Evolutionary conservation across 2,888 invertebrate species (phyloP), one percentile per base, ranked within the genome.

Genomic region (Cryptus armator): DNA sequence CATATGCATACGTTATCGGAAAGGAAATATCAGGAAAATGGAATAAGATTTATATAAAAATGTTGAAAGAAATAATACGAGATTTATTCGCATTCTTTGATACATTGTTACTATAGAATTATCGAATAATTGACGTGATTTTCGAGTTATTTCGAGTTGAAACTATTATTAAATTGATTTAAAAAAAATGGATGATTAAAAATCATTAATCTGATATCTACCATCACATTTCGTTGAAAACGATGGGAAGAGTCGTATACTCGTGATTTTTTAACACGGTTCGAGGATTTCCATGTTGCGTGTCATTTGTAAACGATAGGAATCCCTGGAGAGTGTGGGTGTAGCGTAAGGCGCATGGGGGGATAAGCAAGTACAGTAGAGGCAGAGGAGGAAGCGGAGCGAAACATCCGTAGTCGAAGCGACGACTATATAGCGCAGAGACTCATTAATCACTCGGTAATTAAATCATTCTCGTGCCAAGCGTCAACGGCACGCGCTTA

Each of bases 371-470:
- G 59, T 83, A 48, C 74, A 75, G 70, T 37, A 9, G 37, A 37
- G 37, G 37, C 37, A 81, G 72, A 67, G 66, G 10, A 68, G 67
- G 64, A 62, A 68, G 68, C 59, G 51, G 51, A 14, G 62, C 62
- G n/a, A 48, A n/a, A 12, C n/a, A 48, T 48, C n/a, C 48, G 48
- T 4, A 71, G 37, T 32, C 56, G n/a, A 82, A 64, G 68, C 71
- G 67, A 84, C 64, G 80, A 78, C 59, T 81, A 72, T 85, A 68
- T 70, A 80, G 76, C 83, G 80, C 85, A 32, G 87, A 85, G 86
- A 89, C 87, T 87, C 90, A 89, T 90, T 91, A 91, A 91, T 91
- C 90, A 90, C 86, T 83, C 80, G 87, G 88, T 91, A 90, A 91
- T 91, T 90, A 90, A 90, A 91, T 91, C 90, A 90, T 89, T 88